These are phyloP conservation scores for Percopsis omiscomaycus DNA, from an alignment of 2,797 vertebrate species.

Conservation along the genomic window DNA sequence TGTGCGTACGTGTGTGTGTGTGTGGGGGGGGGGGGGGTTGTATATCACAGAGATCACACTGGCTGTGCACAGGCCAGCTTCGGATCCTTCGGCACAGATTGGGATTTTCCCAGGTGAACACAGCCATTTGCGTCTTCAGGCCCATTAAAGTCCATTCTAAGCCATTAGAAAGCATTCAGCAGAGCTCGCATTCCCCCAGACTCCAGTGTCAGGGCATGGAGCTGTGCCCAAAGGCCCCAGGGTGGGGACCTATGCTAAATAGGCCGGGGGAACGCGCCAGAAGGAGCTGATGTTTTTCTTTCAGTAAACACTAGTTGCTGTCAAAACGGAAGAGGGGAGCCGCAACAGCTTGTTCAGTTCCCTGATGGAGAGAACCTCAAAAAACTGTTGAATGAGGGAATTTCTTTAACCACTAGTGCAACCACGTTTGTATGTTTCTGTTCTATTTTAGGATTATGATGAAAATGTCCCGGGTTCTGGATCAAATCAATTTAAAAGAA, in stretches of 20 bases:
- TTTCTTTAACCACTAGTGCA: background rate
- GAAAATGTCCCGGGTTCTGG: background rate
- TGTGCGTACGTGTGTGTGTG: too few relatives aligned
- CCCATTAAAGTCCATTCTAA: slow-evolving; percentile 66
- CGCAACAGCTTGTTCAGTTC: slow-evolving; percentile 72
- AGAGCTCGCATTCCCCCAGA: slow-evolving; percentile 71
- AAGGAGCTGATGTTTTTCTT: slow-evolving; percentile 70
- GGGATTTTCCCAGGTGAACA: slow-evolving; percentile 79
- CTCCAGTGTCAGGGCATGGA: slow-evolving; percentile 67
- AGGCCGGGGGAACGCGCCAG: slow-evolving; percentile 72
- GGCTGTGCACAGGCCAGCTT: slow-evolving; percentile 23
- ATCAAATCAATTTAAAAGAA: too few relatives aligned
- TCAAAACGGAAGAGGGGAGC: slow-evolving; percentile 44
- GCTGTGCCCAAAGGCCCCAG: slow-evolving; percentile 70
- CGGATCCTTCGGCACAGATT: slow-evolving; percentile 66
- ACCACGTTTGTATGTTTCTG: background rate
- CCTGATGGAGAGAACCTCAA: slow-evolving; percentile 45
- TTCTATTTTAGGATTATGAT: background rate
- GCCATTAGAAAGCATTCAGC: slow-evolving; percentile 72
- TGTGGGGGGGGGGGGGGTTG: too few relatives aligned
- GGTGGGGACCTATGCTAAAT: slow-evolving; percentile 74
- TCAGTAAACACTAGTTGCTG: slow-evolving; percentile 61
- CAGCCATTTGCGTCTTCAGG: slow-evolving; percentile 63
- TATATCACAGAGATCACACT: slow-evolving; percentile 54
- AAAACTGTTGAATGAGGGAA: slow-evolving; percentile 6